Conservation (phyloP, 1,140 invertebrate genomes). For the Chlorops oryzae region DNA sequence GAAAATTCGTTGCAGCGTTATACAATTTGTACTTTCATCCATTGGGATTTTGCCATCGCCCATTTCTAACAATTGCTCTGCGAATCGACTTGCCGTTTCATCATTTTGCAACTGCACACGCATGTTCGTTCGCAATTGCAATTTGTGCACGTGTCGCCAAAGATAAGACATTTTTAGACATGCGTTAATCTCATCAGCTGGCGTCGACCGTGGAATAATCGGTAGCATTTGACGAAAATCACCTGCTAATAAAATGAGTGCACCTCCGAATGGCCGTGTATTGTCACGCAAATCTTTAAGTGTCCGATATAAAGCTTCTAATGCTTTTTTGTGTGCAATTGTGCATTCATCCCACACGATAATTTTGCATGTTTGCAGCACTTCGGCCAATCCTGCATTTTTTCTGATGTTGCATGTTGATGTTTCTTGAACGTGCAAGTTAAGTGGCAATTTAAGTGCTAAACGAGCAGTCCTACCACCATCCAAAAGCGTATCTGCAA, state of each 20-base stretch:
- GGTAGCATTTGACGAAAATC: constrained; percentile 25
- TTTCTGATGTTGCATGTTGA: constrained; percentile 31
- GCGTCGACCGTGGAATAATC: constrained; percentile 16
- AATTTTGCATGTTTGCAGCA: constrained; percentile 25
- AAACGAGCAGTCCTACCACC: constrained; percentile 52
- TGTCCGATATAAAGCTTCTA: constrained; percentile 42
- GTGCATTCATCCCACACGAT: constrained; percentile 46
- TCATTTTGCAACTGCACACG: constrained; percentile 18
- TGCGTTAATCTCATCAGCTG: constrained; percentile 13
- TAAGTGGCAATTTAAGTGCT: constrained; percentile 35
- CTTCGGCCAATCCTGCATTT: constrained; percentile 28
- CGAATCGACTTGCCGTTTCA: constrained; percentile 32
- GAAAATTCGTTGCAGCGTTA: constrained; percentile 24
- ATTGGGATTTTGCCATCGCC: constrained; percentile 43
- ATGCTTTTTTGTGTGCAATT: too few species aligned
- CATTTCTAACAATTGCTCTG: constrained; percentile 36
- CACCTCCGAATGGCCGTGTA: constrained; percentile 24
- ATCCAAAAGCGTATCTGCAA: constrained; percentile 49
- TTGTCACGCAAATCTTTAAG: constrained; percentile 37
- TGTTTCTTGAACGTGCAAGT: constrained; percentile 18
- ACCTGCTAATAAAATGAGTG: constrained; percentile 23
- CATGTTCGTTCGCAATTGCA: constrained; percentile 9
- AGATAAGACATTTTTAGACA: constrained; percentile 10
- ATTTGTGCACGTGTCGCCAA: constrained; percentile 5
- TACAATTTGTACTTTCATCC: background rate